phyloP scores from a whole-genome alignment of 2,797 vertebrate genomes.

The Pipistrellus pipistrellus region DNA sequence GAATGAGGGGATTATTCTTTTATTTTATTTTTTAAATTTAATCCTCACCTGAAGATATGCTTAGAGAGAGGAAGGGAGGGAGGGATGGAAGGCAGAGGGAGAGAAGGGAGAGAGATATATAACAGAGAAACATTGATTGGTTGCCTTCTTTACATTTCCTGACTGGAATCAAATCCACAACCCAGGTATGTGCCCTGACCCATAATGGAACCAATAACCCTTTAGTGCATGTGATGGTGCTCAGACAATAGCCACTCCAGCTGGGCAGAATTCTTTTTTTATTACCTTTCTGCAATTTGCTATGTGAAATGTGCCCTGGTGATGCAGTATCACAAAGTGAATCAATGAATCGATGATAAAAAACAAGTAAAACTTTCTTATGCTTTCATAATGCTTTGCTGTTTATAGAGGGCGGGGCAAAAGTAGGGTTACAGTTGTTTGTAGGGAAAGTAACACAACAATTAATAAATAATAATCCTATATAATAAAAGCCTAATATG shows the following conservation, averaged over 20 bases:
- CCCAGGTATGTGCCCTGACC: background rate
- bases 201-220: background rate
- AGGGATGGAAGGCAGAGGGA: background rate
- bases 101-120: background rate
- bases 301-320: background rate
- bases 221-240: background rate
- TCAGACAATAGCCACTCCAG: background rate
- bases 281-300: background rate
- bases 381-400: background rate
- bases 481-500: no score
- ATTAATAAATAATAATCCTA: background rate
- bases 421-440: background rate
- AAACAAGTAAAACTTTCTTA: conserved; percentile 8
- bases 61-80: background rate
- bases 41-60: background rate
- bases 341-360: background rate
- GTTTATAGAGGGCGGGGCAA: background rate
- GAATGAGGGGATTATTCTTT: background rate
- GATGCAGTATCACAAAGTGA: conserved; percentile 21
- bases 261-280: background rate
- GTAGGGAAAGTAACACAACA: background rate
- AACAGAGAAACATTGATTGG: background rate
- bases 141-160: background rate
- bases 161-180: background rate
- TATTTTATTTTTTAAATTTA: background rate